A percentile compares a stretch with the other conserved stretches of the same genome.
Evolutionary conservation across 2,888 invertebrate species (phyloP).

Genomic region (Labia minor): DNA sequence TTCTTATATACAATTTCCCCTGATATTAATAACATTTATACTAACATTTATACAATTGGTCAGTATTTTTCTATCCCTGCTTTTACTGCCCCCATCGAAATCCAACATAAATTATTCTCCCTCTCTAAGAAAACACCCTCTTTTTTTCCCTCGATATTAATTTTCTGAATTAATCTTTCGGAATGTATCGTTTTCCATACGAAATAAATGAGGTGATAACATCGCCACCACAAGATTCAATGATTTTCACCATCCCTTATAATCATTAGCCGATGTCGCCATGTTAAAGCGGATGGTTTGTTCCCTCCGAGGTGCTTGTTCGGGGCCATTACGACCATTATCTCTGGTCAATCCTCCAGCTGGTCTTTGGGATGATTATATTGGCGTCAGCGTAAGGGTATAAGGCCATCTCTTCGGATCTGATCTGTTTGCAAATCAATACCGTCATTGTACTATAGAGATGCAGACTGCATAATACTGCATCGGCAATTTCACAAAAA

Average conservation of each 20-base stretch:
- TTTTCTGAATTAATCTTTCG: no score
- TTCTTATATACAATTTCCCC: no score
- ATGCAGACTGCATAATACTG: no score
- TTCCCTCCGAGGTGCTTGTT: not conserved
- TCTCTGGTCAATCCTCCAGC: conserved; percentile 2
- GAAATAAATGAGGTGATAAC: not conserved
- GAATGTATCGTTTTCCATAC: no score
- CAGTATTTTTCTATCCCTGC: no score
- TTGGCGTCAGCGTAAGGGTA: not conserved
- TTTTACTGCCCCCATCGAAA: no score
- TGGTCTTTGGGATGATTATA: not conserved
- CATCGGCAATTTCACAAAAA: no score
- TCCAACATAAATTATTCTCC: no score
- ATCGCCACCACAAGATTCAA: not conserved
- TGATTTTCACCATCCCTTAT: not conserved
- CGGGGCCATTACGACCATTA: not conserved
- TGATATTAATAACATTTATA: no score
- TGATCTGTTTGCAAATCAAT: not conserved
- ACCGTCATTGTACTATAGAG: not conserved
- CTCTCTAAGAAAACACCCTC: conserved; percentile 29
- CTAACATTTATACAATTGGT: no score
- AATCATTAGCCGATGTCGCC: not conserved
- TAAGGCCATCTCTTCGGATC: not conserved
- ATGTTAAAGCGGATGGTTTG: not conserved
- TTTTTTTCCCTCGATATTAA: conserved; percentile 18